Percentiles rank a stretch among this genome's conserved stretches.
Conservation (phyloP, 2,797 vertebrate genomes). For the Euphonia xanthogaster region DNA sequence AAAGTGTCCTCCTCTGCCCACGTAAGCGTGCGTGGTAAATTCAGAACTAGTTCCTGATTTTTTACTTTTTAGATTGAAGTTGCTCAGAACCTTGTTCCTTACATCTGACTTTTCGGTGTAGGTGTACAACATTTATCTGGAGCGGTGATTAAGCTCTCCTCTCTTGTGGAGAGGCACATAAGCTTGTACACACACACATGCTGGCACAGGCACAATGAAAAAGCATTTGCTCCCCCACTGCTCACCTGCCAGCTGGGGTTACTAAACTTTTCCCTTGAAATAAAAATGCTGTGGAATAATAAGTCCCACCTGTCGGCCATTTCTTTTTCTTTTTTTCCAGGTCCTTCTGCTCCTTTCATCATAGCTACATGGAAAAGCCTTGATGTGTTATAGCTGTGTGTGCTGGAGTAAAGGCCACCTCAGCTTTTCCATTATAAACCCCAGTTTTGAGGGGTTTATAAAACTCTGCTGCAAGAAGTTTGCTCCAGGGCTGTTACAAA, state of each 20-base stretch:
- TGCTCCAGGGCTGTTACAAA: conserved; percentile 66
- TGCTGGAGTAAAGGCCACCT: conserved; percentile 67
- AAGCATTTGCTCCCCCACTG: conserved; percentile 42
- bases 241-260: conserved; percentile 75
- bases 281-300: conserved; percentile 71
- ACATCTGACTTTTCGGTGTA: background rate
- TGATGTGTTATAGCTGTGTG: conserved; percentile 71
- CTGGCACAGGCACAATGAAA: conserved; percentile 62
- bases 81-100: conserved; percentile 6
- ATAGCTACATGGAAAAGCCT: conserved; percentile 70
- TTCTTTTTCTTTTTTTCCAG: conserved; percentile 59
- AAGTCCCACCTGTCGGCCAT: conserved; percentile 71
- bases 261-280: conserved; percentile 76
- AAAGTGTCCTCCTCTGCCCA: background rate
- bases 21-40: background rate
- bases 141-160: conserved; percentile 23
- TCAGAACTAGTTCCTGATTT: background rate
- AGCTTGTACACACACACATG: conserved; percentile 42
- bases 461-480: conserved; percentile 66
- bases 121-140: background rate
- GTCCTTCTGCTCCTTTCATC: conserved; percentile 73
- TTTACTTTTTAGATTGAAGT: background rate
- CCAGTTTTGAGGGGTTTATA: conserved; percentile 72
- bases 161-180: background rate
- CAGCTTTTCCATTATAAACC: conserved; percentile 75